Base-by-base conservation (phyloP, 2,113 vertebrate genomes). In the Dicaeum eximium region DNA sequence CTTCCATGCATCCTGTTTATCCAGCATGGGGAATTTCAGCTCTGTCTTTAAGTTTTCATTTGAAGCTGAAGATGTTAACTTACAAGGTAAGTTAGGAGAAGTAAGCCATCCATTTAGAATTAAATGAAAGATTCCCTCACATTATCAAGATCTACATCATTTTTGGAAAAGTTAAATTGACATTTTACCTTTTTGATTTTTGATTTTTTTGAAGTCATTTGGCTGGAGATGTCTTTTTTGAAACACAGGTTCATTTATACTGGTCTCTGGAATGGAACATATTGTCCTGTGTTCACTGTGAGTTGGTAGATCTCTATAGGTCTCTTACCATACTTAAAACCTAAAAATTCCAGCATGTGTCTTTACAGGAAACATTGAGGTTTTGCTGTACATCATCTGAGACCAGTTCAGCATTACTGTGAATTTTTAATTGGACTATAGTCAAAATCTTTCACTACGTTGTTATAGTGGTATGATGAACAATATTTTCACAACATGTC, bases 1-100 rank as follows among this genome's bases (percentile, higher is more conserved):
- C 96, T 98, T 98, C 94, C 97, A 97, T 97, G 93, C 97, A 98
- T 98, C 93, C 96, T 95, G 97, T 98, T 97, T 98, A 95, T 97
- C 95, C 97, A 98, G 95, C 98, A 98, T 97, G 97, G 98, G 96
- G 97, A 98, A 95, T 98, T 97, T 98, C 98, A 98, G 78, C 98
- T 97, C 90, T 98, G 97, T 98, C 96, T 98, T 97, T 98, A 98
- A 98, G 95, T 98, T 97, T 98, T 96, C 95, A 94, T 97, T 96
- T 97, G 97, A 97, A 96, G 84, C 96, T 97, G 97, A 97, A 96
- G 97, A 97, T 97, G 93, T 95, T 97, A 95, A 96, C 87, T 92
- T 73, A 51, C 82, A 98, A 98, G 98, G 98, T 98, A 98, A 98
- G 97, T 97, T 98, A 98, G 97, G 96, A 95, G 84, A 74, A 92